Evolutionary conservation across 2,797 vertebrate species (phyloP), one percentile per base, ranked within the genome.

Genomic region (Phataginus tetradactyla): DNA sequence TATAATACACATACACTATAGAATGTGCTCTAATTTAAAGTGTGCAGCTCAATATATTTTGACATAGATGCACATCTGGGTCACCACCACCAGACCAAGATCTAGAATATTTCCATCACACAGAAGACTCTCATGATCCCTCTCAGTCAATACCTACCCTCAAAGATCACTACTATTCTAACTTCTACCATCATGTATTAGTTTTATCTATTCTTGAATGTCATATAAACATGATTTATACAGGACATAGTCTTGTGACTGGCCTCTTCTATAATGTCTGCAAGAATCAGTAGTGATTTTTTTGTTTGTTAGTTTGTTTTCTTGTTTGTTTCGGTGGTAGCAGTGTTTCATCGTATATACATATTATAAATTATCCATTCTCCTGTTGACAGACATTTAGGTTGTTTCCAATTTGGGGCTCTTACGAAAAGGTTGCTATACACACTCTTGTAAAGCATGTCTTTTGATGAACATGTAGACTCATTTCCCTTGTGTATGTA

Each of bases 141-240:
- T 85, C 45, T 77, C 66, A 72, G 3, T 93, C 49, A 89, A 84
- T 72, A 86, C 5, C 64, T 68, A 90, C 20, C 42, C 34, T 72
- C 72, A 94, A 95, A 95, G 61, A 91, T 69, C 96, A 96, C 8
- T 45, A 88, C 68, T 90, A 32, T 63, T 91, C 85, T 95, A 64
- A 81, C 9, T 78, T 93, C 25, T 74, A 61, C 23, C 55, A 59
- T 34, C 34, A 86, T 72, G 8, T 77, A 55, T 72, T 91, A 66
- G 15, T 61, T 90, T 84, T 87, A 29, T 45, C 61, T 91, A 45
- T 80, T 88, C 55, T 96, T 90, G 57, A 96, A 71, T 37, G 87
- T 91, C 45, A 17, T 77, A 69, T 23, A 37, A 86, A 79, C 45
- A 45, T 37, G 7, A 86, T 79, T 68, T 39, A 91, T 64, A 88